Base-by-base conservation (phyloP, 2,888 invertebrate species). In the Glyphotaelius pellucidus region DNA sequence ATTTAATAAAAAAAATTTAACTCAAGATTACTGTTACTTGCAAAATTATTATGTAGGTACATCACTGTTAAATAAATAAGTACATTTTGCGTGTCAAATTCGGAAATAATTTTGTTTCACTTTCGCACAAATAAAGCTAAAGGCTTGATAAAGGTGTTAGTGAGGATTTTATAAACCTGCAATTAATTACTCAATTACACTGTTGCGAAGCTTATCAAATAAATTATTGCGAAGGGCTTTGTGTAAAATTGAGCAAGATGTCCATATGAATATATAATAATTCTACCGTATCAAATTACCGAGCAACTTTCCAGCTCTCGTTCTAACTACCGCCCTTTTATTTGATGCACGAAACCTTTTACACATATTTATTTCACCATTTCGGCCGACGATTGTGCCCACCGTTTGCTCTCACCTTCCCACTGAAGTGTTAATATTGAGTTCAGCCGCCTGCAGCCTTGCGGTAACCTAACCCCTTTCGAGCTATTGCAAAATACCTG, bases 401-500 rank as follows among this genome's bases (percentile, higher is more conserved):
- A 52, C 3, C 52, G 52, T 52, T 52, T 19, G 52, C 52, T 67
- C 67, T 67, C 67, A n/a, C 67, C 67, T 67, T 67, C 67, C 67
- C 67, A 67, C 67, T 67, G 67, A 67, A 67, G 67, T 67, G 67
- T 67, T 67, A 67, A 67, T 67, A 67, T 67, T 67, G 67, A 67
- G 67, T 67, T 67, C n/a, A 25, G 9, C 67, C n/a, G 67, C 25
- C n/a, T 67, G 25, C 67, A 67, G 67, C 25, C 25, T 67, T 67
- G 25, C 67, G 67, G 67, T n/a, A 9, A 67, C 67, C 25, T n/a
- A n/a, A 67, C 67, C 67, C 67, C 9, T 67, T 67, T n/a, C 25
- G 25, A 7, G 67, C 67, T 67, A 67, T 25, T 67, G 67, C 67
- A 67, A 67, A 67, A 9, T 67, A 67, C 4, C 25, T 0, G 1